Evolutionary conservation across 1,140 invertebrate genomes (phyloP), one percentile per base, ranked within the genome.

Genomic region (Solenopsis fugax): DNA sequence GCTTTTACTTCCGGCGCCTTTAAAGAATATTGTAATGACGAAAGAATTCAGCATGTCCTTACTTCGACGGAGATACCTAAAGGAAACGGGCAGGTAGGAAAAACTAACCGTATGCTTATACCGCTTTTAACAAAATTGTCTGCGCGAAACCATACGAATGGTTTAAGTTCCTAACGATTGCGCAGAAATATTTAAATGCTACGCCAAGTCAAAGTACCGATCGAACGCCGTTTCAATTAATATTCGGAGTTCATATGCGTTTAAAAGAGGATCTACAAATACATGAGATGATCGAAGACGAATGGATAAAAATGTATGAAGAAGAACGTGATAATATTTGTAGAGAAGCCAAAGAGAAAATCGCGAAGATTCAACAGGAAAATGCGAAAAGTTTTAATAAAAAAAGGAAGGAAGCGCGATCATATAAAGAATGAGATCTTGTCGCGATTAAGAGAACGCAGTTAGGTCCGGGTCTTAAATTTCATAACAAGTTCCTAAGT

Each of bases 51-150:
- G n/a, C n/a, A n/a, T n/a, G n/a, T n/a, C n/a, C n/a, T n/a, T n/a
- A n/a, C n/a, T n/a, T n/a, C 93, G 1, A 93, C 93, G 1, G 91
- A 92, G 12, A 16, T 89, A 4, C 93, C 92, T 4, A 67, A 90
- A 52, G 89, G 85, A 0, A 95, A 95, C 77, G 93, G 93, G 0
- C 92, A 94, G 64, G 92, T 94, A 0, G 93, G 94, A 72, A 41
- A 92, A 1, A 84, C 94, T 0, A 90, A 94, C 56, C 54, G 86
- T 2, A 92, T n/a, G n/a, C n/a, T n/a, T n/a, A n/a, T n/a, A n/a
- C n/a, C n/a, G n/a, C n/a, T n/a, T n/a, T n/a, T n/a, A n/a, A n/a
- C n/a, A n/a, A n/a, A n/a, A n/a, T n/a, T n/a, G n/a, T n/a, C n/a
- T n/a, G n/a, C n/a, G n/a, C n/a, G n/a, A n/a, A n/a, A n/a, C n/a